Conservation (phyloP, 1,140 invertebrate genomes). For the Paracyclopina nana region DNA sequence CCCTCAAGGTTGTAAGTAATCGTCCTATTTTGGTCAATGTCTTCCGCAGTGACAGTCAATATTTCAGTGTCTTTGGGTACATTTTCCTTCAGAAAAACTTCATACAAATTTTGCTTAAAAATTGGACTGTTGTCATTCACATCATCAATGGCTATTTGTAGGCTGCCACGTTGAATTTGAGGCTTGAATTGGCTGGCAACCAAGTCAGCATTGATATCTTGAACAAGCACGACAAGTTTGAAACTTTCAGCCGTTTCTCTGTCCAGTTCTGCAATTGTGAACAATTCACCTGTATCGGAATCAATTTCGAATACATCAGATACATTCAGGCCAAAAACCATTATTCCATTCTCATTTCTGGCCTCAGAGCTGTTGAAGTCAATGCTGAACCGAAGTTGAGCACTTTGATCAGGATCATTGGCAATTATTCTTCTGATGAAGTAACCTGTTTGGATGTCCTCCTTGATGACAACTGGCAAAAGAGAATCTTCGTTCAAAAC, state of each 20-base stretch:
- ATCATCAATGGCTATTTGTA: slow-evolving; percentile 12
- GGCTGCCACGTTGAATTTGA: neutral
- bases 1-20: slow-evolving; percentile 61
- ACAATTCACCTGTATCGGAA: slow-evolving; percentile 18
- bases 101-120: slow-evolving; percentile 55
- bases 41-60: slow-evolving; percentile 57
- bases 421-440: slow-evolving; percentile 19
- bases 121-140: slow-evolving; percentile 80
- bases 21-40: slow-evolving; percentile 66
- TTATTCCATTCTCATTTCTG: slow-evolving; percentile 44
- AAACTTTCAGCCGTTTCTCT: slow-evolving; percentile 47
- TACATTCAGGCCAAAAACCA: slow-evolving; percentile 22
- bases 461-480: slow-evolving; percentile 14
- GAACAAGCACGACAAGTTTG: slow-evolving; percentile 30
- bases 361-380: slow-evolving; percentile 47
- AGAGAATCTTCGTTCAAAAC: slow-evolving; percentile 41
- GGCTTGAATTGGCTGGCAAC: neutral
- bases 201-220: slow-evolving; percentile 25
- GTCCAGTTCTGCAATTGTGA: slow-evolving; percentile 37
- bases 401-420: slow-evolving; percentile 20
- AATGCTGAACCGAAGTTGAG: slow-evolving; percentile 21
- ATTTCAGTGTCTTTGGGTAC: slow-evolving; percentile 63
- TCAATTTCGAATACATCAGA: slow-evolving; percentile 19
- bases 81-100: slow-evolving; percentile 60
- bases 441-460: slow-evolving; percentile 17